phyloP scores from a whole-genome alignment of 2,888 invertebrate species.

The Drosophila sordidula region DNA sequence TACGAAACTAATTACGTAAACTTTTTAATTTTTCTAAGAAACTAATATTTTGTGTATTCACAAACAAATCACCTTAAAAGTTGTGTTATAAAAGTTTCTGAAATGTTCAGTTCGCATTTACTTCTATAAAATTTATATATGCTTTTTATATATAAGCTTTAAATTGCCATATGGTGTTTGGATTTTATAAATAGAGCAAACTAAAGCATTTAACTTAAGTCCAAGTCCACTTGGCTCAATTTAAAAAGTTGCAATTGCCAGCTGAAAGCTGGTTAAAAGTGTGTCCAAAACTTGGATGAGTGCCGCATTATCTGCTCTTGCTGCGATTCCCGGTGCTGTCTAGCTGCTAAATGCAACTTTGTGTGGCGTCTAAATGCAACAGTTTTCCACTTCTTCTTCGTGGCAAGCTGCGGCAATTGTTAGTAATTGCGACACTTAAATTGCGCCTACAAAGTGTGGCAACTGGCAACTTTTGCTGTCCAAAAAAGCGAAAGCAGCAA shows the following conservation, averaged over 20 bases:
- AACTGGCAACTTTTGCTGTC: conserved; percentile 1
- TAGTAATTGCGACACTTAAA: conserved; percentile 68
- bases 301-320: conserved; percentile 42
- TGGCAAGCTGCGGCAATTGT: conserved; percentile 51
- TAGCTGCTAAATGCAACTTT: conserved; percentile 34
- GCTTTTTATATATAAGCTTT: neutral
- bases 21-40: too few relatives aligned
- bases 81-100: too few relatives aligned
- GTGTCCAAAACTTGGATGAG: conserved; percentile 32
- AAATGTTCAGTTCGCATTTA: neutral
- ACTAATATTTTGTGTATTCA: too few relatives aligned
- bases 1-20: too few relatives aligned
- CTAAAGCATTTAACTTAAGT: conserved; percentile 19
- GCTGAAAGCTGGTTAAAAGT: conserved; percentile 43
- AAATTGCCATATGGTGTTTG: neutral
- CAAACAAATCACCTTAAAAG: too few relatives aligned
- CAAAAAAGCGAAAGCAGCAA: conserved; percentile 7
- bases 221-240: conserved; percentile 28
- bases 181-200: neutral
- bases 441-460: conserved; percentile 26
- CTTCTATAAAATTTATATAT: neutral
- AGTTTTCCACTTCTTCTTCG: conserved; percentile 29
- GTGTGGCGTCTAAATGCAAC: conserved; percentile 38
- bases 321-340: conserved; percentile 12
- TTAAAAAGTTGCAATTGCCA: conserved; percentile 26